Evolutionary conservation across 2,797 vertebrate genomes (phyloP), one percentile per base, ranked within the genome.

Genomic region (Alca torda): DNA sequence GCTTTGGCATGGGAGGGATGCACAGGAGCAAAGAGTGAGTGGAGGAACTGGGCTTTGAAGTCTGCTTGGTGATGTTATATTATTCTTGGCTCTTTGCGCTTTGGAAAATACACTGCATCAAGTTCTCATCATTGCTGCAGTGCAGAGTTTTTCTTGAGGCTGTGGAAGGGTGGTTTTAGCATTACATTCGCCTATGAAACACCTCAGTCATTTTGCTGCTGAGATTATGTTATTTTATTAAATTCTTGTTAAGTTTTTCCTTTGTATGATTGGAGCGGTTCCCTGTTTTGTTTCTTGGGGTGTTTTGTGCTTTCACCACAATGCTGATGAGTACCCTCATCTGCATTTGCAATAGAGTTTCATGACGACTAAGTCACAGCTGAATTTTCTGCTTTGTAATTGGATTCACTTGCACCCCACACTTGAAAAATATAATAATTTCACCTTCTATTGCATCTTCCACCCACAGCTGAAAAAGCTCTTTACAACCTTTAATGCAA

Each of bases 21-120:
- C 97, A 98, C 97, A 96, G 98, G 98, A 98, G 98, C 97, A 97
- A 96, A 93, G 96, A 98, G 94, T 12, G 88, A 96, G 91, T 89
- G 97, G 96, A 96, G 97, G 95, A 98, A 94, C 97, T 78, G 91
- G 68, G 84, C 98, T 99, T 99, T 99, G 98, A 99, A 98, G 98
- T 98, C 97, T 97, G 97, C 93, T 92, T 96, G 97, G 96, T 98
- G 97, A 98, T 98, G 98, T 98, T 97, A 98, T 98, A 98, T 99
- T 99, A 98, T 98, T 98, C 97, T 99, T 99, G 98, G 99, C 98
- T 98, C 89, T 80, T 35, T 69, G 78, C 48, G 14, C 77, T 84
- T 95, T 98, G 98, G 98, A 99, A 99, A 99, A 98, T 98, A 95
- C 98, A 98, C 97, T 98, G 98, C 97, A 98, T 96, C 95, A 93